These are phyloP conservation scores for Danio choprae DNA, from an alignment of 2,797 vertebrate species.

Conservation along the genomic window DNA sequence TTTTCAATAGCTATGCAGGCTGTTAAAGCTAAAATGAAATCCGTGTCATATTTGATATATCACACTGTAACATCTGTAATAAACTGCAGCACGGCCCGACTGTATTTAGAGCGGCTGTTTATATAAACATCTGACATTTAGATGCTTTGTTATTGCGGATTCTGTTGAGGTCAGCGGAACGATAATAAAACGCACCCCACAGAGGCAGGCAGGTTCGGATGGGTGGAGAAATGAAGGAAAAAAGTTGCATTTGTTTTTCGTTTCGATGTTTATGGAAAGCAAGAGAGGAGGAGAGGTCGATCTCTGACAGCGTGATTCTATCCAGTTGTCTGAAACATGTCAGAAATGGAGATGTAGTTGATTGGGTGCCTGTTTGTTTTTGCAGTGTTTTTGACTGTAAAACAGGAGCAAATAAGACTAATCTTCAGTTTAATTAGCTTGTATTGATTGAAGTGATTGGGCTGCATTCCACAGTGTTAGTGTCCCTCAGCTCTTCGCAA, in stretches of 20 bases:
- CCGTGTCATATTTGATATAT: slow-evolving; percentile 5
- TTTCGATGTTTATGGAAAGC: neutral
- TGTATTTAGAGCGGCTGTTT: slow-evolving; percentile 27
- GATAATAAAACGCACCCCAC: neutral
- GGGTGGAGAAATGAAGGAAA: neutral
- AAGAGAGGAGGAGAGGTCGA: neutral
- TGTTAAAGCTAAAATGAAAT: slow-evolving; percentile 26
- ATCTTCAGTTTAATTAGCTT: slow-evolving; percentile 82
- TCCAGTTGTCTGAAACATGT: slow-evolving; percentile 19
- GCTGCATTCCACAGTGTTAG: slow-evolving; percentile 65
- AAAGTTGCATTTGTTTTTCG: neutral
- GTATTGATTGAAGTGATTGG: slow-evolving; percentile 80
- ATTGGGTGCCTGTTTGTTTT: slow-evolving; percentile 22
- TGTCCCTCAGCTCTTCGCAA: slow-evolving; percentile 38
- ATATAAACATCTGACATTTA: slow-evolving; percentile 42
- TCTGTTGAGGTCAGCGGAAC: slow-evolving; percentile 24
- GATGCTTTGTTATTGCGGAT: slow-evolving; percentile 26
- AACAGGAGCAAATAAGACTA: slow-evolving; percentile 77
- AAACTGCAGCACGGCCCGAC: slow-evolving; percentile 4
- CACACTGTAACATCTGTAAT: slow-evolving; percentile 21
- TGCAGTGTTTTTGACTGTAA: slow-evolving; percentile 65
- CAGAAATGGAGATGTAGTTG: slow-evolving; percentile 18
- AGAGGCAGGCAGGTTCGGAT: neutral
- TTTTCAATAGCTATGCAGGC: slow-evolving; percentile 10
- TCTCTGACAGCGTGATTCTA: slow-evolving; percentile 16